A percentile compares a stretch with the other conserved stretches of the same genome.
Conservation (phyloP, 1,140 invertebrate genomes). For the Homalodisca vitripennis region DNA sequence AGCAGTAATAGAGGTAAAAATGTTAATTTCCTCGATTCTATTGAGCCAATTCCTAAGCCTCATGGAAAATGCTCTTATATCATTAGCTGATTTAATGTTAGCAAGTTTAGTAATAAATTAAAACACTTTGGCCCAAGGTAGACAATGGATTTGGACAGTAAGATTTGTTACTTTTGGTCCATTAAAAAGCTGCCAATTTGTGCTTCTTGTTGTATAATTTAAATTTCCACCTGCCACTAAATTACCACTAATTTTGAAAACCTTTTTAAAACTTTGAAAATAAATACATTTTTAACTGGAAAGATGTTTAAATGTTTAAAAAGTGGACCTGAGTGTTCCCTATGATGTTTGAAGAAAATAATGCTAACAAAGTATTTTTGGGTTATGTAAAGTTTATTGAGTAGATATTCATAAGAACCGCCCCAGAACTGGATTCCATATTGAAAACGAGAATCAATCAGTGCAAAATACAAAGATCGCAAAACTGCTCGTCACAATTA, state of each 20-base stretch:
- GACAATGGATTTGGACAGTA: neutral
- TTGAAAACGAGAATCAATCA: slow-evolving; percentile 3
- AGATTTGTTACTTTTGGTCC: neutral
- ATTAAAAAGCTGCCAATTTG: no score
- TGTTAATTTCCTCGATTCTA: neutral
- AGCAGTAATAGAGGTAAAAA: no score
- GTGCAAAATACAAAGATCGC: neutral
- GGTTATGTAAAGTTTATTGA: neutral
- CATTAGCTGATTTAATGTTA: neutral
- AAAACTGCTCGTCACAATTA: neutral
- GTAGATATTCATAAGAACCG: neutral
- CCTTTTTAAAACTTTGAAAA: neutral
- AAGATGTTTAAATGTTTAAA: neutral
- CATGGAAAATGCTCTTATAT: neutral
- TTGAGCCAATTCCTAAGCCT: neutral
- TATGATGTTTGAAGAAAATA: neutral
- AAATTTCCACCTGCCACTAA: neutral
- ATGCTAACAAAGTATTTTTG: neutral
- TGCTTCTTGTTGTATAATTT: neutral
- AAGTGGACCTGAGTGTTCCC: neutral
- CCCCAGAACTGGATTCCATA: neutral
- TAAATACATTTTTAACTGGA: neutral
- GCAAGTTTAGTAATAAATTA: neutral
- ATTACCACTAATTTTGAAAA: neutral
- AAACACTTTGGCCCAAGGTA: neutral